Base-by-base conservation (phyloP, 2,888 invertebrate species). In the Apeira syringaria region DNA sequence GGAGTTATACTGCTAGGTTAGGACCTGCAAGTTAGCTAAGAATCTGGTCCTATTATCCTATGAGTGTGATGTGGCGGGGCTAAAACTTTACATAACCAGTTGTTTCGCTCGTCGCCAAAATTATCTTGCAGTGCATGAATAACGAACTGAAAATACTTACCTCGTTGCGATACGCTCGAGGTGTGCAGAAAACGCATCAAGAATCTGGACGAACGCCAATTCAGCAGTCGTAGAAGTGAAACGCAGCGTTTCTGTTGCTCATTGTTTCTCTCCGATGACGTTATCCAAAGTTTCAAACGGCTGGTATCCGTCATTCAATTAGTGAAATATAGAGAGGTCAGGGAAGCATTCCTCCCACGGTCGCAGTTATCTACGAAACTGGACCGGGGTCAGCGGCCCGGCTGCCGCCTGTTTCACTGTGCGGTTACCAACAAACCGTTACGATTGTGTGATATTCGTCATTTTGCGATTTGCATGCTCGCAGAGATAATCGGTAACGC, bases 261-360 rank as follows among this genome's bases (percentile, higher is more conserved):
- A 33, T 41, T 43, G 40, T 47, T 38, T 42, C 34, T 25, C 26
- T 32, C 25, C 10, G 9, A 42, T 45, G 41, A 39, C 41, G 38
- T 11, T 51, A 41, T 44, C 22, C 9, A 25, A 32, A 22, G 25
- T 25, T 33, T 25, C 13, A 29, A 41, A 36, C 40, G 15, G 25
- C 12, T 30, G 39, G 35, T 47, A 58, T 63, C 62, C 68, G 77
- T 79, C 68, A 76, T 78, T 78, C 68, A 78, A 77, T 82, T 77
- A 79, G 63, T 68, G 64, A 68, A 74, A 71, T 68, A 71, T 68
- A 61, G 71, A 67, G 77, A 79, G 79, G 77, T 78, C 79, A 80
- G 67, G 75, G 73, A 77, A 71, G 65, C 65, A 61, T 64, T 72
- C 68, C 74, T 77, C 80, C 80, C 78, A 80, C 82, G 77, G 69